phyloP scores from a whole-genome alignment of 2,797 vertebrate species.

The Silurus lanzhouensis region DNA sequence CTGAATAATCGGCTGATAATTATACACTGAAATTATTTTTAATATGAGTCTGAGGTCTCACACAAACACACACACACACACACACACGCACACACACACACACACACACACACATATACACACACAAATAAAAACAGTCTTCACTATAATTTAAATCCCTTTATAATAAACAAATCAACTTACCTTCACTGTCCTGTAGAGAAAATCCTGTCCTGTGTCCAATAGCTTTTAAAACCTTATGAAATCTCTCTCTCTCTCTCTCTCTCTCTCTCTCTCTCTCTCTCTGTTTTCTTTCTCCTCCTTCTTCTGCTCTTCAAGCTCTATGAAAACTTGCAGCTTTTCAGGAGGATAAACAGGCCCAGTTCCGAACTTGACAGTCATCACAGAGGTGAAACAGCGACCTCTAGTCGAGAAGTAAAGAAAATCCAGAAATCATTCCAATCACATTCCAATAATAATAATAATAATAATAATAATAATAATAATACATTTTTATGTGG shows the following conservation, averaged over 20 bases:
- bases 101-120: not conserved
- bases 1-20: constrained; percentile 9
- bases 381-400: not conserved
- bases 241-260: not conserved
- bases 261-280: not conserved
- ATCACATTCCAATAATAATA: not conserved
- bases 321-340: constrained; percentile 24
- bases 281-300: not conserved
- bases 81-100: not conserved
- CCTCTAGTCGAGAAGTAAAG: constrained; percentile 30
- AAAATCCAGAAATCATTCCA: not conserved
- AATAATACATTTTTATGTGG: not conserved
- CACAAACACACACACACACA: not conserved
- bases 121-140: not conserved
- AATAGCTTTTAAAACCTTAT: not conserved
- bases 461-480: no score
- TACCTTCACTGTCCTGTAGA: not conserved
- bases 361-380: not conserved
- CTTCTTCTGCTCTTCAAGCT: not conserved
- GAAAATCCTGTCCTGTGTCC: constrained; percentile 7
- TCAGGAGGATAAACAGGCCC: not conserved
- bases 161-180: not conserved
- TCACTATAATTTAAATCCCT: not conserved
- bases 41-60: not conserved
- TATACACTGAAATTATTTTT: not conserved